phyloP scores from a whole-genome alignment of 1,140 invertebrate genomes.

The Solen grandis region DNA sequence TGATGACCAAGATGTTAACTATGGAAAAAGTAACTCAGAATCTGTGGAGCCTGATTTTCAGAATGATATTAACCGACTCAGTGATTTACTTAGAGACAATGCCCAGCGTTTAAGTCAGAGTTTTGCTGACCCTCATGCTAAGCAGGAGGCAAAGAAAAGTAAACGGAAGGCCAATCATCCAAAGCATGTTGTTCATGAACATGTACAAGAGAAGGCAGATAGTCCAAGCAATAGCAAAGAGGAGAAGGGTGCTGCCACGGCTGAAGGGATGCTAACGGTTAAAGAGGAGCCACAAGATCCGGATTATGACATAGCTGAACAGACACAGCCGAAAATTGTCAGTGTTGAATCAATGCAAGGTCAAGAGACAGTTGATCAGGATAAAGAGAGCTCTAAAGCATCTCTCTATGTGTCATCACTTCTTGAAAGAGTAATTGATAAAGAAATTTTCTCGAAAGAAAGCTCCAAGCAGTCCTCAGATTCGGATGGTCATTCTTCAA shows the following conservation, averaged over 20 bases:
- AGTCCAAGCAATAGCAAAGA: conserved; percentile 6
- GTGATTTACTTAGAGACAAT: conserved; percentile 32
- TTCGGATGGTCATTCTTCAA: too few relatives aligned
- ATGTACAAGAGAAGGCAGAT: not conserved
- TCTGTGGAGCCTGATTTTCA: too few relatives aligned
- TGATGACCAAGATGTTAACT: too few relatives aligned
- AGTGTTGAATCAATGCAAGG: not conserved
- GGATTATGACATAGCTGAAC: conserved; percentile 25
- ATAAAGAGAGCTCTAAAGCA: too few relatives aligned
- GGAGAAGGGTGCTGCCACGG: not conserved
- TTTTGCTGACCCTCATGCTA: too few relatives aligned
- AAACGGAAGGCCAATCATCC: not conserved
- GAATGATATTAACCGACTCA: conserved; percentile 18
- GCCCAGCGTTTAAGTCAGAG: too few relatives aligned
- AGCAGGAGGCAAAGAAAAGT: conserved; percentile 13
- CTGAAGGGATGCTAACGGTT: conserved; percentile 2
- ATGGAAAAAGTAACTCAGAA: too few relatives aligned
- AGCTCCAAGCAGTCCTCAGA: too few relatives aligned
- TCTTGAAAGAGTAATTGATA: conserved; percentile 26
- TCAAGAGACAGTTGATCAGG: not conserved
- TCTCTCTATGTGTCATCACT: conserved; percentile 18
- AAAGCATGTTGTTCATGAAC: not conserved
- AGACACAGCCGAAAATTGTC: conserved; percentile 24
- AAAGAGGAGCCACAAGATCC: conserved; percentile 40
- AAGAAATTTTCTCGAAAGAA: conserved; percentile 5